phyloP scores from a whole-genome alignment of 2,888 invertebrate genomes.

The Fragum fragum region DNA sequence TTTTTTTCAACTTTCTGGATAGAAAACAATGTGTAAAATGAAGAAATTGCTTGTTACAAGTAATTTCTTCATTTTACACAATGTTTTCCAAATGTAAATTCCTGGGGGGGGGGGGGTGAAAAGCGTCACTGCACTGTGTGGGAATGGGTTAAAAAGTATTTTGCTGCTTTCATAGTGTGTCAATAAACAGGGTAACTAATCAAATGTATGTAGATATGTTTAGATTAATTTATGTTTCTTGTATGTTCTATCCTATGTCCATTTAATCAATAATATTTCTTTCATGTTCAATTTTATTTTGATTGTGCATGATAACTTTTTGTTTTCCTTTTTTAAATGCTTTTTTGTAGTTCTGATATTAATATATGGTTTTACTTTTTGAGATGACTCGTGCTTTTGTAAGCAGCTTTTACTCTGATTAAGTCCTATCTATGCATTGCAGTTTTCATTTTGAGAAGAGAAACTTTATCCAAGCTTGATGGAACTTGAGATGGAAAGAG shows the following conservation, averaged over 20 bases:
- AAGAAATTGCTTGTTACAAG: too few species aligned
- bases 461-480: slow-evolving; percentile 24
- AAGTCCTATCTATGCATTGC: slow-evolving; percentile 20
- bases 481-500: neutral
- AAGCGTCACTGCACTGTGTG: too few species aligned
- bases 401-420: slow-evolving; percentile 57
- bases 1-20: too few species aligned
- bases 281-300: slow-evolving; percentile 21
- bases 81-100: too few species aligned
- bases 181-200: neutral
- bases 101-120: too few species aligned
- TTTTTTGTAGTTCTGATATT: slow-evolving; percentile 16
- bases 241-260: slow-evolving; percentile 16
- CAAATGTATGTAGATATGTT: slow-evolving; percentile 18
- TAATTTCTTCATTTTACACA: too few species aligned
- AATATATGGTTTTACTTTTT: slow-evolving; percentile 11
- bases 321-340: slow-evolving; percentile 21
- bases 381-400: slow-evolving; percentile 33
- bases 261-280: slow-evolving; percentile 7
- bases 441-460: slow-evolving; percentile 7
- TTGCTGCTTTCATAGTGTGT: slow-evolving; percentile 10
- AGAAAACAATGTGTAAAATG: too few species aligned
- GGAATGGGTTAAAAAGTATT: too few species aligned
- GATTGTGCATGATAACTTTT: slow-evolving; percentile 22
- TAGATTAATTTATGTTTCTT: slow-evolving; percentile 13